Conservation (phyloP, 92 coral and sea anemone species). For the Phymanthus crucifer region DNA sequence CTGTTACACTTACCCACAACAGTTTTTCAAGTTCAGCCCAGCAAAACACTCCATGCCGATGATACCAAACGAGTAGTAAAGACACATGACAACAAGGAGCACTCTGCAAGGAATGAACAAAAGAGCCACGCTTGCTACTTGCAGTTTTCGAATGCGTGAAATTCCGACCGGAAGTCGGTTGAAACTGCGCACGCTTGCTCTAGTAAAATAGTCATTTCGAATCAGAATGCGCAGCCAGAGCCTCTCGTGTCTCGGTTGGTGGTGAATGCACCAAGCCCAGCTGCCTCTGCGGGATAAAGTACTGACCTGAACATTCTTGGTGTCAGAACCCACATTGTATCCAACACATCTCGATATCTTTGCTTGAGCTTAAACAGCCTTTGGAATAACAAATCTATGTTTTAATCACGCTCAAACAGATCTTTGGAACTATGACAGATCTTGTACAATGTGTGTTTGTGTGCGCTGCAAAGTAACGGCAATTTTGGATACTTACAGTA, state of each 20-base stretch:
- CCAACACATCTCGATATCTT: constrained; percentile 89
- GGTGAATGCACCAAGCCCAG: too few relatives aligned
- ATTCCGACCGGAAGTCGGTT: too few relatives aligned
- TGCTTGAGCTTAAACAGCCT: constrained; percentile 86
- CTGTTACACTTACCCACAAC: constrained; percentile 77
- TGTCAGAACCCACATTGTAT: constrained; percentile 78
- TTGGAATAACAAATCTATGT: not conserved
- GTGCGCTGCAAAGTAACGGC: not conserved
- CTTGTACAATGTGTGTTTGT: not conserved
- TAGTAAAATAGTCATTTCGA: too few relatives aligned
- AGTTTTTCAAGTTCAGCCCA: constrained; percentile 72
- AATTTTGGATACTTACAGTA: constrained; percentile 69
- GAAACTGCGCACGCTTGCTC: too few relatives aligned
- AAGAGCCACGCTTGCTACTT: not conserved
- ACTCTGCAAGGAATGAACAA: constrained; percentile 51
- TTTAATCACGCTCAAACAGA: not conserved
- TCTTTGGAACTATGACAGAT: not conserved
- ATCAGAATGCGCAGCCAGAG: too few relatives aligned
- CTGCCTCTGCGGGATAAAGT: not conserved
- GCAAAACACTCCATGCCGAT: constrained; percentile 92
- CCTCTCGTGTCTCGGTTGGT: too few relatives aligned
- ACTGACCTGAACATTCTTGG: constrained; percentile 95
- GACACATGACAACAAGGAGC: constrained; percentile 64
- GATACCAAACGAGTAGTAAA: constrained; percentile 92
- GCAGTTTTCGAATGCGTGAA: too few relatives aligned